phyloP scores from a whole-genome alignment of 2,888 invertebrate genomes.

The Micropterix aruncella region DNA sequence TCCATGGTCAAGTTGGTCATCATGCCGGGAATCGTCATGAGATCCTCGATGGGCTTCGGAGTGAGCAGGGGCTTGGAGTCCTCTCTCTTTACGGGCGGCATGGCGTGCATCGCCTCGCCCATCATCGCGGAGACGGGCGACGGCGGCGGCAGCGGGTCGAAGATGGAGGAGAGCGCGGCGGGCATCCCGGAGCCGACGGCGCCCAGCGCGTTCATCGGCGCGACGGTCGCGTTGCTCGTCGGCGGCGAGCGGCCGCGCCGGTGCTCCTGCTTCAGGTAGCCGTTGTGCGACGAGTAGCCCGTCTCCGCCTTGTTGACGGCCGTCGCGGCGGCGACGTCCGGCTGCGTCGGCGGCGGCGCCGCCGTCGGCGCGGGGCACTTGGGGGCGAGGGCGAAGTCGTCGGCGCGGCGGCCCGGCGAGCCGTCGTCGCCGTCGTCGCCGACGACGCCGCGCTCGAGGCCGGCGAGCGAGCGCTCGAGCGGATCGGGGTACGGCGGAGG shows the following conservation, averaged over 20 bases:
- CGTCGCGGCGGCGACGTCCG: constrained; percentile 25
- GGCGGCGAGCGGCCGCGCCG: constrained; percentile 24
- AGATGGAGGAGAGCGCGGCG: constrained; percentile 46
- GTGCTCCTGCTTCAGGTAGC: constrained; percentile 26
- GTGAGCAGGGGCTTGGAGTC: constrained; percentile 46
- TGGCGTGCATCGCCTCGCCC: constrained; percentile 23
- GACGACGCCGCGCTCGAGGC: constrained; percentile 47
- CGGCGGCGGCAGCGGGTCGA: constrained; percentile 42
- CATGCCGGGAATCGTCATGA: constrained; percentile 38
- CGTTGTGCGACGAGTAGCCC: constrained; percentile 28
- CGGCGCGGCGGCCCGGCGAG: constrained; percentile 31
- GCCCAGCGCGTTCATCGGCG: constrained; percentile 17
- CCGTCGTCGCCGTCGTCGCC: constrained; percentile 34
- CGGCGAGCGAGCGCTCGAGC: constrained; percentile 55
- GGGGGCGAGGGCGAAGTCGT: constrained; percentile 20
- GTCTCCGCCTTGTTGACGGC: constrained; percentile 21
- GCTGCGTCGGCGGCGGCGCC: constrained; percentile 23
- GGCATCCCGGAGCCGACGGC: constrained; percentile 28
- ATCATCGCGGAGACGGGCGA: constrained; percentile 22
- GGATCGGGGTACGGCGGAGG: constrained; percentile 43
- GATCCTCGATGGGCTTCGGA: constrained; percentile 51
- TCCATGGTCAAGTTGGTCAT: constrained; percentile 28
- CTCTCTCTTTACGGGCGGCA: constrained; percentile 38
- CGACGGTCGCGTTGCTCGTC: constrained; percentile 15
- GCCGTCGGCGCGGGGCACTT: constrained; percentile 13